These are phyloP conservation scores for Heliangelus exortis DNA, from an alignment of 2,797 vertebrate species.

Conservation along the genomic window DNA sequence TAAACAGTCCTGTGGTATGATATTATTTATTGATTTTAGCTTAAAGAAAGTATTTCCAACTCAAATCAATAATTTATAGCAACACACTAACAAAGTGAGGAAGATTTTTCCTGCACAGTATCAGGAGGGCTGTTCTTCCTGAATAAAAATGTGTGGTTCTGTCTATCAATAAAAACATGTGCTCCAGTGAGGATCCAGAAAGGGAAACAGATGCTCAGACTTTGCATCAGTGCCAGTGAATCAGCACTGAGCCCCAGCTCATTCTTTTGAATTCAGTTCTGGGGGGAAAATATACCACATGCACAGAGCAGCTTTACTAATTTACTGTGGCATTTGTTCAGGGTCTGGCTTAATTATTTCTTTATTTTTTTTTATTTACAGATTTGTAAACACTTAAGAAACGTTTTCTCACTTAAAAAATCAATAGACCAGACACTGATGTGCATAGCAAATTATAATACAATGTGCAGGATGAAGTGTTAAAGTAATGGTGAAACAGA, in stretches of 20 bases:
- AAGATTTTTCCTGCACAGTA: constrained; percentile 43
- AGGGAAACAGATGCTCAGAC: constrained; percentile 39
- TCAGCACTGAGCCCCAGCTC: not conserved
- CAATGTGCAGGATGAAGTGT: not conserved
- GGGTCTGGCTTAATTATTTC: constrained; percentile 43
- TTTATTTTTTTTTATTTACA: constrained; percentile 55
- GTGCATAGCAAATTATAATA: constrained; percentile 10
- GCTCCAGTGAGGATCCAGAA: constrained; percentile 49
- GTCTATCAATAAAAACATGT: constrained; percentile 34
- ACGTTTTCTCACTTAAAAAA: constrained; percentile 75
- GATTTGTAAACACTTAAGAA: constrained; percentile 59
- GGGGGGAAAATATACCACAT: not conserved
- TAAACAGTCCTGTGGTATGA: constrained; percentile 60
- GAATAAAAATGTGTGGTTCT: constrained; percentile 61
- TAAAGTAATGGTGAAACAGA: not conserved
- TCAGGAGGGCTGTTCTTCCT: constrained; percentile 19
- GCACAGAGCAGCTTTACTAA: constrained; percentile 13
- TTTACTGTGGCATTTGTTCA: constrained; percentile 39
- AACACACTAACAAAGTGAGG: constrained; percentile 16
- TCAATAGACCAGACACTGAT: constrained; percentile 51
- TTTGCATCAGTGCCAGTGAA: constrained; percentile 44
- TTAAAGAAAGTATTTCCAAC: constrained; percentile 64
- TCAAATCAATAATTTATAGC: constrained; percentile 69
- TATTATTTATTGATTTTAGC: constrained; percentile 74
- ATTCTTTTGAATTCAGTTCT: constrained; percentile 57